Evolutionary conservation across 2,888 invertebrate species (phyloP), one percentile per base, ranked within the genome.

Genomic region (Chirona hameri): DNA sequence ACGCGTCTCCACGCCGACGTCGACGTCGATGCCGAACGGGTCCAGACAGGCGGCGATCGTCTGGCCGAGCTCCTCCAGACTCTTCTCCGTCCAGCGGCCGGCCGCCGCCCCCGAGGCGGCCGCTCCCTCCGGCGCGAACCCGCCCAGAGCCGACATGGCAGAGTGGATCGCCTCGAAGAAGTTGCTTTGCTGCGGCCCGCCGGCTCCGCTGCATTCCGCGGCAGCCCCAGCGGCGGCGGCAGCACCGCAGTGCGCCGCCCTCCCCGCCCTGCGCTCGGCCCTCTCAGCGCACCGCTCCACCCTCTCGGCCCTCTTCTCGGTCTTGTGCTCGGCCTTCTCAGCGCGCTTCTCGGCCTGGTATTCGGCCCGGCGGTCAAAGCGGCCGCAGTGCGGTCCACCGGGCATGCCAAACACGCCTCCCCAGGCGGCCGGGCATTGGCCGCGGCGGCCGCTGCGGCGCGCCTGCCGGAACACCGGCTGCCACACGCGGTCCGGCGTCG

Each of bases 381-480:
- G 79, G 57, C 83, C 65, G 46, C 80, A 55, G 15, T 31, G 60
- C 46, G 0, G 55, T 93, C 87, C 14, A 91, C 92, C 72, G 91
- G 90, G 10, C 90, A 89, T 84, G 93, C 91, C 21, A 93, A 93
- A 82, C 39, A 7, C 39, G 92, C 88, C 86, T 92, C 92, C 91
- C 91, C 89, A 94, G 96, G 57, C 95, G 95, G 95, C 95, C 95
- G 0, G 90, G 87, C 86, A 92, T 57, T 94, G 95, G 93, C 79
- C 91, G 90, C 82, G 90, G 88, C 52, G 94, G 89, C 9, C 94
- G 91, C 0, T 90, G 89, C 82, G 92, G 91, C 83, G 95, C 91
- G 84, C 90, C 90, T 0, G 91, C 89, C 86, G 91, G 91, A 89
- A 88, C 60, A 86, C 27, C 79, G 29, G 65, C 57, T 52, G 81